phyloP scores from a whole-genome alignment of 2,888 invertebrate species.

The Diaphora mendica region DNA sequence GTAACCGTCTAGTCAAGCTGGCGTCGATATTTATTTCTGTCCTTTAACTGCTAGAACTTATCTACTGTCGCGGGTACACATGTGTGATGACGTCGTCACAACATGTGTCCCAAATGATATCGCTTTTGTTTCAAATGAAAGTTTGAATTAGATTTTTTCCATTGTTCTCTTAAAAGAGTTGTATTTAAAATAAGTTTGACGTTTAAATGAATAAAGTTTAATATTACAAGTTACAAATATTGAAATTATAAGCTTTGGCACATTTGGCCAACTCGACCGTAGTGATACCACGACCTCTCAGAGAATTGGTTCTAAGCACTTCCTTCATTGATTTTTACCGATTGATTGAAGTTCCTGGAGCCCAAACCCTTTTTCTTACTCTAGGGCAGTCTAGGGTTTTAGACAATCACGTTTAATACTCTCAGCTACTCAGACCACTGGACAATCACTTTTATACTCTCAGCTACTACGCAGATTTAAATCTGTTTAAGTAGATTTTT shows the following conservation, averaged over 20 bases:
- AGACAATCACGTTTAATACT: too few species aligned
- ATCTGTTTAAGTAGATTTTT: background rate
- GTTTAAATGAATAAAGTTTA: background rate
- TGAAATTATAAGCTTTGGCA: too few species aligned
- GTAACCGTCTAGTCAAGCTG: constrained; percentile 16
- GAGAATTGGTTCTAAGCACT: too few species aligned
- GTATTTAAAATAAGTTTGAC: background rate
- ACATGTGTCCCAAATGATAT: constrained; percentile 1
- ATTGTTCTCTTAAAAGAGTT: background rate
- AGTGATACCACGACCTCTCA: too few species aligned
- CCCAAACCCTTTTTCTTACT: too few species aligned
- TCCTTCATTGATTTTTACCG: too few species aligned
- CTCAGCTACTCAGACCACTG: too few species aligned
- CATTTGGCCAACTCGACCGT: too few species aligned
- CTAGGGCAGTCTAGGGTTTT: too few species aligned
- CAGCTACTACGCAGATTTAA: background rate
- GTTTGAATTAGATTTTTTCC: background rate
- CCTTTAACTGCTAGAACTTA: background rate
- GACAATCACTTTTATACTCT: too few species aligned
- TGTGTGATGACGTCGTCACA: background rate
- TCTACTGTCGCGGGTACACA: constrained; percentile 3
- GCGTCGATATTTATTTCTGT: constrained; percentile 18
- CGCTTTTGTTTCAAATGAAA: constrained; percentile 3
- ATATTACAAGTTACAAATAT: too few species aligned
- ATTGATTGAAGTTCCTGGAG: too few species aligned